A percentile compares a stretch with the other conserved stretches of the same genome.
Conservation (phyloP, 2,888 invertebrate genomes). For the Eristalis tenax region DNA sequence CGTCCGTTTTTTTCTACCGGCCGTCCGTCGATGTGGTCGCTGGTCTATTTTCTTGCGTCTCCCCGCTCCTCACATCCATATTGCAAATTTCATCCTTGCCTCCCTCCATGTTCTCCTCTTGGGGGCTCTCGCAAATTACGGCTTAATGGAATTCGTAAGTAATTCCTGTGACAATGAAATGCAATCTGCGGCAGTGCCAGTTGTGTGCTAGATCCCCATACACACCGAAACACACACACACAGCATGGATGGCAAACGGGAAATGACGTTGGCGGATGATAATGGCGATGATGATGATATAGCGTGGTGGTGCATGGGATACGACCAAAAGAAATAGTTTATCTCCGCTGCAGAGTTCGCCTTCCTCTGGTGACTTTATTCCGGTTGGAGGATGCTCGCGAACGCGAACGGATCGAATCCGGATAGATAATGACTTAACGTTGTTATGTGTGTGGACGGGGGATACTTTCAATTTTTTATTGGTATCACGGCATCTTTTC, state of each 20-base stretch:
- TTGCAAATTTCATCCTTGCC: background rate
- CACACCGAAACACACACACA: background rate
- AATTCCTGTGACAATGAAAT: slow-evolving; percentile 68
- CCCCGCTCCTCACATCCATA: background rate
- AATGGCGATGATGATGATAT: slow-evolving; percentile 9
- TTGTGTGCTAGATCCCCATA: slow-evolving; percentile 16
- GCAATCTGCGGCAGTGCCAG: slow-evolving; percentile 55
- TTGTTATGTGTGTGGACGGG: slow-evolving; percentile 49
- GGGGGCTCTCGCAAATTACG: slow-evolving; percentile 55
- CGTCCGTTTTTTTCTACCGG: slow-evolving; percentile 5
- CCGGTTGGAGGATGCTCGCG: slow-evolving; percentile 30
- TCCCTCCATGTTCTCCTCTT: background rate
- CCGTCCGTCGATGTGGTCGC: background rate
- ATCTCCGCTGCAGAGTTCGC: slow-evolving; percentile 4
- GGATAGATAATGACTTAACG: slow-evolving; percentile 69
- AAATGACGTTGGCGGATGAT: slow-evolving; percentile 45
- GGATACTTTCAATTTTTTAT: slow-evolving; percentile 67
- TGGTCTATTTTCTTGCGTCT: slow-evolving; percentile 37
- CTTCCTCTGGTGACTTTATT: slow-evolving; percentile 46
- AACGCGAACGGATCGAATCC: slow-evolving; percentile 10
- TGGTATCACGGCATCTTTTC: slow-evolving; percentile 18
- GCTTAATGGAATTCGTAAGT: slow-evolving; percentile 68
- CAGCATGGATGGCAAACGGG: slow-evolving; percentile 22
- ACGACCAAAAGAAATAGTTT: slow-evolving; percentile 48
- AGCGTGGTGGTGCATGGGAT: slow-evolving; percentile 3